Percentiles rank a stretch among this genome's conserved stretches.
These are phyloP conservation scores for Centroberyx gerrardi DNA, from an alignment of 2,797 vertebrate species.

Conservation along the genomic window DNA sequence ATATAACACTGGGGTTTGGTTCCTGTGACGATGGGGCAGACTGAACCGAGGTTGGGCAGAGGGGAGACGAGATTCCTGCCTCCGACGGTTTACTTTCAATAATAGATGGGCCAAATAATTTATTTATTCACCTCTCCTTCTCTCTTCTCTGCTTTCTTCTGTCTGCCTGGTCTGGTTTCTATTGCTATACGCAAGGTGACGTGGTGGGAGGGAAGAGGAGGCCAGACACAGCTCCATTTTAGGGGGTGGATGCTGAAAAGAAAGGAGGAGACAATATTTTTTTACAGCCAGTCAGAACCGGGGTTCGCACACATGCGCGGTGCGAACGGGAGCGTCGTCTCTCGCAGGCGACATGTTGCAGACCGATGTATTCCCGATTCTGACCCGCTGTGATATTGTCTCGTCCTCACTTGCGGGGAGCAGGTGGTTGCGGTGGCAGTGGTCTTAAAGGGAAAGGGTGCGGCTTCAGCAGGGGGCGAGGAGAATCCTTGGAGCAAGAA, in stretches of 20 bases:
- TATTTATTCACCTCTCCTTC: constrained; percentile 79
- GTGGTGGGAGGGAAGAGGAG: constrained; percentile 14
- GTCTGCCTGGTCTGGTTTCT: constrained; percentile 58
- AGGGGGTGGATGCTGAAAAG: background rate
- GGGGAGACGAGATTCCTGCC: constrained; percentile 50
- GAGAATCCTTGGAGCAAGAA: constrained; percentile 26
- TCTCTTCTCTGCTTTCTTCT: constrained; percentile 51
- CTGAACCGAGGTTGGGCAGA: constrained; percentile 23
- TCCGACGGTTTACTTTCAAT: constrained; percentile 78
- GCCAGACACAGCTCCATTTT: constrained; percentile 12
- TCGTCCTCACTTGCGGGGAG: constrained; percentile 25
- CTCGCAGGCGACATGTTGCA: constrained; percentile 11
- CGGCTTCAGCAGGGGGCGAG: constrained; percentile 16
- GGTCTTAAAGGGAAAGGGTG: constrained; percentile 28
- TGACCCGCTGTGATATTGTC: constrained; percentile 15
- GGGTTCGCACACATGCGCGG: background rate
- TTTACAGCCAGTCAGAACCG: constrained; percentile 3
- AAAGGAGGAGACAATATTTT: background rate
- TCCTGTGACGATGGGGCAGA: background rate
- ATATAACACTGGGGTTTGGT: constrained; percentile 29
- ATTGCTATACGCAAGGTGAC: constrained; percentile 51
- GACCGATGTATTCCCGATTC: background rate
- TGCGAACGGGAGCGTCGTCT: background rate
- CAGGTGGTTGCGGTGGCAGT: constrained; percentile 39
- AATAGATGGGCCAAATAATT: constrained; percentile 83